Percentiles rank a stretch among this genome's conserved stretches.
phyloP scores from a whole-genome alignment of 2,888 invertebrate species.

The Trypoxylon attenuatum region DNA sequence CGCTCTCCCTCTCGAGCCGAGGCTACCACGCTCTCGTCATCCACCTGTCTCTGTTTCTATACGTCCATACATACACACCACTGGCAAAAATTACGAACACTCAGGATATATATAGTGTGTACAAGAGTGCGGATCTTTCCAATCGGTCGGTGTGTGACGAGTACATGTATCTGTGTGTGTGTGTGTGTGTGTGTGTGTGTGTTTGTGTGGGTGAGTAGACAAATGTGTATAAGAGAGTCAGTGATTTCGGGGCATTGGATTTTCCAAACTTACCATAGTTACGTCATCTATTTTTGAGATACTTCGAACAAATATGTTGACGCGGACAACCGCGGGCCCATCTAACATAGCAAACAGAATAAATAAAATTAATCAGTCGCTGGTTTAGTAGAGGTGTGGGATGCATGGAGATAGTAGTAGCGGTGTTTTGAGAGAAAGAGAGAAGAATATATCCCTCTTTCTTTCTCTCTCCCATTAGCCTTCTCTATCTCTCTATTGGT shows the following conservation, averaged over 20 bases:
- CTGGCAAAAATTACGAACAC: constrained; percentile 1
- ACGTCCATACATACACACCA: constrained; percentile 22
- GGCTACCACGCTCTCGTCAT: no score
- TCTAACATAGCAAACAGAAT: constrained; percentile 78
- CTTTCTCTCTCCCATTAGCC: no score
- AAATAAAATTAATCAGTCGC: constrained; percentile 71
- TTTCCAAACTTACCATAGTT: constrained; percentile 92
- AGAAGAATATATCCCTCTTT: no score
- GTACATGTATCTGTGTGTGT: constrained; percentile 18
- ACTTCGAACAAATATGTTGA: constrained; percentile 99
- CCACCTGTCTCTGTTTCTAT: no score
- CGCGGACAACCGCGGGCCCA: constrained; percentile 96
- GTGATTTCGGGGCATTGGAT: constrained; percentile 61
- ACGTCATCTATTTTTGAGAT: constrained; percentile 99
- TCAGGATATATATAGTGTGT: not conserved
- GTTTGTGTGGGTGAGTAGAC: not conserved
- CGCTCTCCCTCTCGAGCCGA: no score
- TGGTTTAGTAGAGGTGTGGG: no score
- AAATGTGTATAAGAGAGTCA: not conserved
- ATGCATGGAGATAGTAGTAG: no score
- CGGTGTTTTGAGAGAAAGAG: constrained; percentile 33
- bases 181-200: constrained; percentile 61
- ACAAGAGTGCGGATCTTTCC: not conserved
- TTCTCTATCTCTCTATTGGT: no score
- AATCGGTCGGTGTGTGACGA: not conserved